phyloP scores from a whole-genome alignment of 2,797 vertebrate species.

The Lycodopsis pacificus region DNA sequence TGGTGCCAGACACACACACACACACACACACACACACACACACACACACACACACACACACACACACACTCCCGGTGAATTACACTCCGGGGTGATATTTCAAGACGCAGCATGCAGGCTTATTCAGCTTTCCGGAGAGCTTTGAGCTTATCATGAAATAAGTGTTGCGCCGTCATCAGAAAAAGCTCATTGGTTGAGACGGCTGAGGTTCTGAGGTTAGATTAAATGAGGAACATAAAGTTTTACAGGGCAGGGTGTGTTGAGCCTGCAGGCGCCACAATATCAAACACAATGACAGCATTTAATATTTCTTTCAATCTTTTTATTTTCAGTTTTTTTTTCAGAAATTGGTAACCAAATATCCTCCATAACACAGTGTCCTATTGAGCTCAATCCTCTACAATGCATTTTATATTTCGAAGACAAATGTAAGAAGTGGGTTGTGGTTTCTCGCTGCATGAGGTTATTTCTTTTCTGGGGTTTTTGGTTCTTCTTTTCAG shows the following conservation, averaged over 20 bases:
- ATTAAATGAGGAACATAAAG: conserved; percentile 29
- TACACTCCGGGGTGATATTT: conserved; percentile 21
- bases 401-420: not conserved
- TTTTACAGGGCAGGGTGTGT: conserved; percentile 12
- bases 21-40: conserved; percentile 9
- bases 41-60: conserved; percentile 24
- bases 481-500: not conserved
- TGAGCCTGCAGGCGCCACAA: not conserved
- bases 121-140: conserved; percentile 27
- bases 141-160: conserved; percentile 20
- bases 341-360: too few species aligned
- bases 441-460: not conserved
- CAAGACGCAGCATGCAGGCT: conserved; percentile 34
- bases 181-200: not conserved
- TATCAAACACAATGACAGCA: not conserved
- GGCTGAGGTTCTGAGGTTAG: conserved; percentile 10
- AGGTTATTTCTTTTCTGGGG: too few species aligned
- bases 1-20: conserved; percentile 10
- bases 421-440: not conserved
- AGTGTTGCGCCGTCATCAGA: not conserved
- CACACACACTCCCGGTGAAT: conserved; percentile 21
- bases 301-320: not conserved
- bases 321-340: too few species aligned
- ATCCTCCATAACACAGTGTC: too few species aligned
- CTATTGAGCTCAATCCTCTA: too few species aligned